A percentile compares a stretch with the other conserved stretches of the same genome.
Evolutionary conservation across 1,140 invertebrate species (phyloP).

Genomic region (Neodiprion lecontei): DNA sequence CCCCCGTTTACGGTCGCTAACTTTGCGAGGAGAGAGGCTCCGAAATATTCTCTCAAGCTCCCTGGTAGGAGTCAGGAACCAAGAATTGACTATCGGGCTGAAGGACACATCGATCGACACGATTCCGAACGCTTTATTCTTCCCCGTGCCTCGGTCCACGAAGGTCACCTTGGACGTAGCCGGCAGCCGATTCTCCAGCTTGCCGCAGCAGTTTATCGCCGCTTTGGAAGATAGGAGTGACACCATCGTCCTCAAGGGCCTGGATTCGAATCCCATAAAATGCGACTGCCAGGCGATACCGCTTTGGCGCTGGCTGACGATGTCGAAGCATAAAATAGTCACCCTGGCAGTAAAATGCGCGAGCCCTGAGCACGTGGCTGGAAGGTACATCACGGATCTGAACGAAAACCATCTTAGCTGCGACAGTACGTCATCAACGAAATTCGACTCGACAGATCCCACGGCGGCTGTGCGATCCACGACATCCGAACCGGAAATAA

Average conservation of each 20-base stretch:
- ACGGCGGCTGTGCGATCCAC: slow-evolving; percentile 64
- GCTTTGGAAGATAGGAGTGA: slow-evolving; percentile 81
- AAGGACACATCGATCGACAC: slow-evolving; percentile 80
- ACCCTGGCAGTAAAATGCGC: slow-evolving; percentile 69
- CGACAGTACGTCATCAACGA: slow-evolving; percentile 60
- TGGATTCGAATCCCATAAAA: slow-evolving; percentile 79
- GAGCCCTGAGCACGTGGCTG: slow-evolving; percentile 72
- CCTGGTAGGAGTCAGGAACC: slow-evolving; percentile 79
- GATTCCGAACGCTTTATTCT: slow-evolving; percentile 81
- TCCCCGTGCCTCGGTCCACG: slow-evolving; percentile 88
- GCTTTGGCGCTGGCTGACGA: slow-evolving; percentile 77
- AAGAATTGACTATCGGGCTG: slow-evolving; percentile 73
- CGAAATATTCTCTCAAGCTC: slow-evolving; percentile 82
- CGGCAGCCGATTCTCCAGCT: slow-evolving; percentile 77
- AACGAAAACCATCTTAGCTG: slow-evolving; percentile 81
- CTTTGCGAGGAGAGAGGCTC: slow-evolving; percentile 76
- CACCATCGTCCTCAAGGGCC: slow-evolving; percentile 73
- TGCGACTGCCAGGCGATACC: slow-evolving; percentile 86
- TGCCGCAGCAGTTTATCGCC: slow-evolving; percentile 78
- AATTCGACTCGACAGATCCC: slow-evolving; percentile 60
- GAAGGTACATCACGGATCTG: slow-evolving; percentile 74
- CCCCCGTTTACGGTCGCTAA: slow-evolving; percentile 77
- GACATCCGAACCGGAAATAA: slow-evolving; percentile 81
- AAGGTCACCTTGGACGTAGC: slow-evolving; percentile 78
- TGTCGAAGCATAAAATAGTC: slow-evolving; percentile 53